phyloP scores from a whole-genome alignment of 2,888 invertebrate genomes.

The Artemia sinica region DNA sequence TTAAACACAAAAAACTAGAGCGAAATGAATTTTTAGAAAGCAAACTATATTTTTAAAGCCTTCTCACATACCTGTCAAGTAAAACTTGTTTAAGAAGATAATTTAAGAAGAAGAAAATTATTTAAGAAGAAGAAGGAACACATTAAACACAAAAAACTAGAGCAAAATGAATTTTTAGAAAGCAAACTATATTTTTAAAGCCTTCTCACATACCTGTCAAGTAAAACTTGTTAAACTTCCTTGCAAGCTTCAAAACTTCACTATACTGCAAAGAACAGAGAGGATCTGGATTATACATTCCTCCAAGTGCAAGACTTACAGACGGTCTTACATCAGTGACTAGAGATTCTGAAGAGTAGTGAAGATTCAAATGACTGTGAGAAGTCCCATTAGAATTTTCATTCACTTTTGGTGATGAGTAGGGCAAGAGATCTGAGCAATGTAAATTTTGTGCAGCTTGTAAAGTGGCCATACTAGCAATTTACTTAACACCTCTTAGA shows the following conservation, averaged over 20 bases:
- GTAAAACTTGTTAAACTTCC: conserved; percentile 77
- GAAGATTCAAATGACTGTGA: too few species aligned
- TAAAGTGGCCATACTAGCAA: too few species aligned
- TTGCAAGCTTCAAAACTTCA: conserved; percentile 56
- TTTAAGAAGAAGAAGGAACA: conserved; percentile 22
- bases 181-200: neutral
- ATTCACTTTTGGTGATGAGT: too few species aligned
- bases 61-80: neutral
- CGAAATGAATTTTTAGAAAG: neutral
- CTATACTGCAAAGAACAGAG: conserved; percentile 31
- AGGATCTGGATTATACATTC: neutral
- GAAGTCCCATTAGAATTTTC: too few species aligned
- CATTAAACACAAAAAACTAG: conserved; percentile 22
- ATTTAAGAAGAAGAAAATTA: neutral
- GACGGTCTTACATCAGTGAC: too few species aligned
- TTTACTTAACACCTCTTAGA: too few species aligned
- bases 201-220: conserved; percentile 49
- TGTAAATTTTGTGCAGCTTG: too few species aligned
- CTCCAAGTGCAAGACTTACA: too few species aligned
- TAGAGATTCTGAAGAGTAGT: too few species aligned
- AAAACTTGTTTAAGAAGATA: too few species aligned
- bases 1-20: conserved; percentile 22
- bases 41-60: neutral
- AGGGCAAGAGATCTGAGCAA: too few species aligned
- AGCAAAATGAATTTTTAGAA: neutral